Percentiles rank a stretch among this genome's conserved stretches.
Evolutionary conservation across 2,113 vertebrate species (phyloP).

Genomic region (Cyanoderma ruficeps): DNA sequence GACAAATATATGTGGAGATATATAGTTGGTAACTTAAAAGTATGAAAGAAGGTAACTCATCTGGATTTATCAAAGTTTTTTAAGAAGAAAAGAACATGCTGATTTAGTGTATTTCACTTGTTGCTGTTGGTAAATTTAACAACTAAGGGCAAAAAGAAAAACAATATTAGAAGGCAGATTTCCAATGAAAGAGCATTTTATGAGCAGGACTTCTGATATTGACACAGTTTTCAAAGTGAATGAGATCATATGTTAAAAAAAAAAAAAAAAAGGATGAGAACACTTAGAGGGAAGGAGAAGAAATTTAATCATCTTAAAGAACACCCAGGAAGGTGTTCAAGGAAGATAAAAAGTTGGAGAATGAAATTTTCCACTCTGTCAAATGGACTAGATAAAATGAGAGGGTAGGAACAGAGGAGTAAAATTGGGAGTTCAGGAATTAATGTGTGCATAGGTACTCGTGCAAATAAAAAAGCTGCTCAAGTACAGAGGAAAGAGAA

Average conservation of each 20-base stretch:
- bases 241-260: neutral
- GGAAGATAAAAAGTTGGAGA: neutral
- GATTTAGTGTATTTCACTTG: neutral
- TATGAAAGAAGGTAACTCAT: neutral
- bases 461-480: neutral
- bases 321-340: neutral
- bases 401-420: neutral
- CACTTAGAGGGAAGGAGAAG: neutral
- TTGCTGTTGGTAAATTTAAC: neutral
- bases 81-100: neutral
- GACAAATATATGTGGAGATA: neutral
- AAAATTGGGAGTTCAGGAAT: neutral
- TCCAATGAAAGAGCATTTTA: neutral
- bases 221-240: neutral
- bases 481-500: neutral
- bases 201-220: neutral
- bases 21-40: neutral
- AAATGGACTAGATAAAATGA: constrained; percentile 7
- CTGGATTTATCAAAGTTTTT: neutral
- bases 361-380: neutral
- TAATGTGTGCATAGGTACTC: neutral
- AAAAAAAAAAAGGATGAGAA: neutral
- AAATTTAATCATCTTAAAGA: neutral
- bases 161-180: neutral
- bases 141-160: neutral